Evolutionary conservation across 2,888 invertebrate species (phyloP).

Genomic region (Bedellia somnulentella): DNA sequence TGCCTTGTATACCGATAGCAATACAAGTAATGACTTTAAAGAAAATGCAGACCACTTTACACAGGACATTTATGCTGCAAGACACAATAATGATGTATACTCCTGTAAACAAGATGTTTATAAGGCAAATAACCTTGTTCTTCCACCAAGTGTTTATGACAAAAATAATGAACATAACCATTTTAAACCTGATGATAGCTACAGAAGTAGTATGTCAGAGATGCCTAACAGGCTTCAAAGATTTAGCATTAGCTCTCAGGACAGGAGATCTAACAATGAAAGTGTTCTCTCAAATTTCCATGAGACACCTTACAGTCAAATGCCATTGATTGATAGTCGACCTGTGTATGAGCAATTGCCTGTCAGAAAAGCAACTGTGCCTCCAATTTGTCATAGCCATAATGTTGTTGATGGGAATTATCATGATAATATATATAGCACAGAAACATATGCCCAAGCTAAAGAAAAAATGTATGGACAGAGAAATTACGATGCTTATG

Average conservation of each 20-base stretch:
- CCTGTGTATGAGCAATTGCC: conserved; percentile 34
- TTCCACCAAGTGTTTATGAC: conserved; percentile 27
- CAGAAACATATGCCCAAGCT: conserved; percentile 33
- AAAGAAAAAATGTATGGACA: conserved; percentile 47
- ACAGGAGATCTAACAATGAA: conserved; percentile 35
- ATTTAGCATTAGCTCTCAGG: conserved; percentile 40
- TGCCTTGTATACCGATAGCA: conserved; percentile 45
- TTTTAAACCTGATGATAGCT: conserved; percentile 31
- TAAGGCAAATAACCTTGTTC: conserved; percentile 22
- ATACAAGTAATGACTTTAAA: conserved; percentile 30
- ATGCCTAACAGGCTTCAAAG: conserved; percentile 36
- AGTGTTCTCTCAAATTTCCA: conserved; percentile 33
- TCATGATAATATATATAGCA: conserved; percentile 37
- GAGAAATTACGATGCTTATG: conserved; percentile 40
- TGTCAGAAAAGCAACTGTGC: conserved; percentile 31
- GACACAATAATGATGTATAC: conserved; percentile 37
- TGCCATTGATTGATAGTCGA: conserved; percentile 27
- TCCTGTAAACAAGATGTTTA: conserved; percentile 34
- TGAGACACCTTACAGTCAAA: conserved; percentile 27
- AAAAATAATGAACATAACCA: conserved; percentile 25
- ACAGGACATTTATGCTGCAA: conserved; percentile 22
- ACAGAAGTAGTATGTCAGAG: conserved; percentile 32
- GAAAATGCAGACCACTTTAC: conserved; percentile 28
- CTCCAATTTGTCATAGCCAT: conserved; percentile 17
- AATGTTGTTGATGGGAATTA: conserved; percentile 33